Base-by-base conservation (phyloP, 1,140 invertebrate genomes). In the Onthophagus taurus region DNA sequence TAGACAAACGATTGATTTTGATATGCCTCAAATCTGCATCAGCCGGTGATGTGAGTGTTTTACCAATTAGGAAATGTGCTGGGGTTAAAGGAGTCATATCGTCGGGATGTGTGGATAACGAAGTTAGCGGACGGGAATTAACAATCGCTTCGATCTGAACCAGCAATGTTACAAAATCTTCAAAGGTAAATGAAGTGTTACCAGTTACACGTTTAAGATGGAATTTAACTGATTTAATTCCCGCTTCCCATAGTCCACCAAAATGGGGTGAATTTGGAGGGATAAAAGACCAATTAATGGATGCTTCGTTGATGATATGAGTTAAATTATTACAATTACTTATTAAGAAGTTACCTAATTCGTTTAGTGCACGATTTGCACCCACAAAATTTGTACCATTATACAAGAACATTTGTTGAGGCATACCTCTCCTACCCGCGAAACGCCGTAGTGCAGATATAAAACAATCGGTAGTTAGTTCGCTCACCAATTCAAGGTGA, bases 341-440 rank as follows among this genome's bases (percentile, higher is more conserved):
- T n/a, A n/a, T n/a, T n/a, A n/a, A n/a, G n/a, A n/a, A n/a, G n/a
- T n/a, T n/a, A n/a, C n/a, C n/a, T n/a, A n/a, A n/a, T n/a, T n/a
- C n/a, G n/a, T n/a, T n/a, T n/a, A n/a, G n/a, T n/a, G n/a, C n/a
- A n/a, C n/a, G n/a, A n/a, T 29, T 29, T 29, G 24, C n/a, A n/a
- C n/a, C n/a, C n/a, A n/a, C n/a, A n/a, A n/a, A n/a, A n/a, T n/a
- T n/a, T n/a, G n/a, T n/a, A n/a, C n/a, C n/a, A n/a, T n/a, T n/a
- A n/a, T n/a, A n/a, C n/a, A n/a, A n/a, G n/a, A n/a, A n/a, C n/a
- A n/a, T n/a, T n/a, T n/a, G n/a, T n/a, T n/a, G 21, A 16, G 37
- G 37, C 12, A 12, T 23, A 14, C 56, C 55, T 45, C 63, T 29
- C 4, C 51, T 11, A 14, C 60, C 36, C 41, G 67, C 65, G 8